Evolutionary conservation across 92 coral and sea anemone species (phyloP).

Genomic region (Metridium senile): DNA sequence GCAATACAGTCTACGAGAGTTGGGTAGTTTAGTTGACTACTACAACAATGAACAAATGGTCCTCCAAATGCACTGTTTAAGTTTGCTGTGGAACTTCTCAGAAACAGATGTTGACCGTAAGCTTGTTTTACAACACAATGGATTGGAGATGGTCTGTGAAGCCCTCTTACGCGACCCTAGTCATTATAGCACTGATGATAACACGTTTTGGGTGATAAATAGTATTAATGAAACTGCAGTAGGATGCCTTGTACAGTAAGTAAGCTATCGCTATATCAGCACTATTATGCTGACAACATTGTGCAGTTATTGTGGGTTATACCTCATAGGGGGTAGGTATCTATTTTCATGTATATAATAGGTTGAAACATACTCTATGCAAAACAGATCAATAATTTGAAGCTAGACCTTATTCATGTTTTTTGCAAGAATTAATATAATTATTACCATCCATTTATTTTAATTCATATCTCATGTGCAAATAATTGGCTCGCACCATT

Average conservation of each 20-base stretch:
- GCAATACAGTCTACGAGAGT: neutral
- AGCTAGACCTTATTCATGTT: no score
- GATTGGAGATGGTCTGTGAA: constrained; percentile 59
- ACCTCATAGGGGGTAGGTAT: no score
- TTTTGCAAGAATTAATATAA: no score
- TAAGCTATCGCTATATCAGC: neutral
- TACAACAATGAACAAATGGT: constrained; percentile 77
- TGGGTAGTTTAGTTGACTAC: constrained; percentile 9
- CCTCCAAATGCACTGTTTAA: constrained; percentile 80
- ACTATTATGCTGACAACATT: neutral
- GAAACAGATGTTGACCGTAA: constrained; percentile 75
- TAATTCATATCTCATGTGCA: no score
- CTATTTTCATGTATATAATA: no score
- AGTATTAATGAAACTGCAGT: constrained; percentile 86
- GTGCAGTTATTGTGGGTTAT: no score
- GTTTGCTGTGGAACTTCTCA: constrained; percentile 88
- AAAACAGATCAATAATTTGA: no score
- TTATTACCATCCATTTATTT: no score
- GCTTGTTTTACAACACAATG: constrained; percentile 63
- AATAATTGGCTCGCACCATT: no score
- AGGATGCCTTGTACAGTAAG: constrained; percentile 89
- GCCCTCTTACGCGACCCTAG: constrained; percentile 68
- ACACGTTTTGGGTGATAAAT: constrained; percentile 72
- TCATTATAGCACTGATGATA: constrained; percentile 40
- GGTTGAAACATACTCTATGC: no score